phyloP scores from a whole-genome alignment of 2,888 invertebrate genomes.

The Agonum fuliginosum region DNA sequence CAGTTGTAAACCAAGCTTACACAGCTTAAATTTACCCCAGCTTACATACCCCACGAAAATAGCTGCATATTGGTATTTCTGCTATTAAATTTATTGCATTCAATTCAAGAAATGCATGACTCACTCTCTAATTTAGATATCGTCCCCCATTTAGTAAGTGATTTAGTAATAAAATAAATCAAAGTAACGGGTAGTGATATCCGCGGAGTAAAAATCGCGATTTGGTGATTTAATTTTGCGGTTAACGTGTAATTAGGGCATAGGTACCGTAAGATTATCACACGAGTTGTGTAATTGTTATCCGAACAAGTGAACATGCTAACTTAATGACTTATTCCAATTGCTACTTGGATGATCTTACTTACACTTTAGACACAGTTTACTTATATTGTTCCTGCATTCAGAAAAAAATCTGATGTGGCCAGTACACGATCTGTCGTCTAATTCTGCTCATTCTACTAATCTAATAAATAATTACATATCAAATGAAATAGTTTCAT shows the following conservation, averaged over 20 bases:
- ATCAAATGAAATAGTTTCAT: too few relatives aligned
- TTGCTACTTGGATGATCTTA: too few relatives aligned
- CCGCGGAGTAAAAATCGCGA: background rate
- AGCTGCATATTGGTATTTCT: constrained; percentile 6
- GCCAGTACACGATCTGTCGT: too few relatives aligned
- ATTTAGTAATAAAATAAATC: background rate
- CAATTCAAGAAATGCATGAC: background rate
- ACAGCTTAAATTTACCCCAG: background rate
- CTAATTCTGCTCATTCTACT: too few relatives aligned
- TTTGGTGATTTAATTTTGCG: background rate
- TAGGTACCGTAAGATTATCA: background rate
- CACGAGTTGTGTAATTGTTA: background rate
- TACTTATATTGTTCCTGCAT: too few relatives aligned
- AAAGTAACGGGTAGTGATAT: background rate
- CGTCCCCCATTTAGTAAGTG: background rate
- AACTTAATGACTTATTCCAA: too few relatives aligned
- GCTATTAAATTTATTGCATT: background rate
- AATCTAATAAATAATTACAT: too few relatives aligned
- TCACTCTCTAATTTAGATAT: background rate
- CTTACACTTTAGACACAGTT: too few relatives aligned
- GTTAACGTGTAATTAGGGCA: background rate
- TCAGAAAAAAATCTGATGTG: too few relatives aligned
- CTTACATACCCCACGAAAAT: background rate
- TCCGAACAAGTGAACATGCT: too few relatives aligned
- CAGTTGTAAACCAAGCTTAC: constrained; percentile 15